phyloP scores from a whole-genome alignment of 2,797 vertebrate species.

The Ficedula albicollis region DNA sequence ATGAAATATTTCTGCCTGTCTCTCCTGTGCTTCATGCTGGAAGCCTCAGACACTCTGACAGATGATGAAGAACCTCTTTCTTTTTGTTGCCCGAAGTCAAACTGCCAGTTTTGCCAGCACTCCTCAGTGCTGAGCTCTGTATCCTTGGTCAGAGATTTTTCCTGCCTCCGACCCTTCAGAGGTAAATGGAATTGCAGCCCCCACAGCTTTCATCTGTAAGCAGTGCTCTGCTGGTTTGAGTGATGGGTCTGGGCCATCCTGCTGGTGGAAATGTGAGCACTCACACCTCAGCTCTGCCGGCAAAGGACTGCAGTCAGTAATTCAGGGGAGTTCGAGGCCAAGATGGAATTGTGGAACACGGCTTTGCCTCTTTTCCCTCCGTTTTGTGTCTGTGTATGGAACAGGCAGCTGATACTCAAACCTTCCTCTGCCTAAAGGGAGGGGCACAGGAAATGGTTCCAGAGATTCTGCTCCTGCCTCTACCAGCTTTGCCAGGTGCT shows the following conservation, averaged over 20 bases:
- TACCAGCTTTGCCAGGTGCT: neutral
- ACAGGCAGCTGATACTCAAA: neutral
- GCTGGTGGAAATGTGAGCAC: neutral
- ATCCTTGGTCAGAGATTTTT: neutral
- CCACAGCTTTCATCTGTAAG: neutral
- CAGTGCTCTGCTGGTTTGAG: neutral
- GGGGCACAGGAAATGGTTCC: neutral
- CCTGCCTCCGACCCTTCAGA: neutral
- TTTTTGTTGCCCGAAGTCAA: neutral
- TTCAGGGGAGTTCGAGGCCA: neutral
- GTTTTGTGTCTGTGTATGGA: neutral
- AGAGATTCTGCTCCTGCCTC: neutral
- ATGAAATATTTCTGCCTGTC: neutral
- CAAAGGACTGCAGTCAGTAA: neutral
- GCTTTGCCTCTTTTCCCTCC: neutral
- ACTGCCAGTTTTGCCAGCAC: neutral
- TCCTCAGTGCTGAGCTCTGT: neutral
- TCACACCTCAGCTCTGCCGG: neutral
- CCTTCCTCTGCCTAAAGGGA: neutral
- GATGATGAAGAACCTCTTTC: neutral
- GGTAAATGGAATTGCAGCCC: neutral
- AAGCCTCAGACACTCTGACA: neutral
- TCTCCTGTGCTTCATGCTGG: neutral
- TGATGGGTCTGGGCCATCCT: neutral
- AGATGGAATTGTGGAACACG: neutral